These are phyloP conservation scores for Brachionus calyciflorus DNA, from an alignment of 1,140 invertebrate genomes.

Conservation along the genomic window DNA sequence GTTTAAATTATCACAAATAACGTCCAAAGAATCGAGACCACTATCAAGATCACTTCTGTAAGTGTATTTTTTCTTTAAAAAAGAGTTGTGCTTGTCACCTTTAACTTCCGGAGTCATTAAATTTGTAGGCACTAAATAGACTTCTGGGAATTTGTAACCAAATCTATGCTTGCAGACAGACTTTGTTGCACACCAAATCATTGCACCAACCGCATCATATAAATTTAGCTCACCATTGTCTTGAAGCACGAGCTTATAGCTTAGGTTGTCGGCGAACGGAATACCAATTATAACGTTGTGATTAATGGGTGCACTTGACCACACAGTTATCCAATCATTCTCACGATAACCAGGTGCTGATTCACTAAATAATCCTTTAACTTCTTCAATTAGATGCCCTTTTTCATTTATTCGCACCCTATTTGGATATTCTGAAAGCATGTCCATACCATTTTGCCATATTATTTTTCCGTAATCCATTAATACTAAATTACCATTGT, in stretches of 20 bases:
- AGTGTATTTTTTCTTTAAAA: background rate
- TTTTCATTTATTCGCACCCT: background rate
- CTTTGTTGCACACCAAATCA: background rate
- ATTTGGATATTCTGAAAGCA: background rate
- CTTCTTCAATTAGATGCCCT: background rate
- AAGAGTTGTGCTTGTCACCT: background rate
- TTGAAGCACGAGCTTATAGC: background rate
- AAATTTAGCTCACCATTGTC: background rate
- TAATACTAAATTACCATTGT: background rate
- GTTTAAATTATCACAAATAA: background rate
- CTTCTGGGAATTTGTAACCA: background rate
- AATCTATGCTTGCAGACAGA: background rate
- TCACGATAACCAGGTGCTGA: background rate
- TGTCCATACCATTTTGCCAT: background rate
- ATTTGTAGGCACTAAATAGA: background rate
- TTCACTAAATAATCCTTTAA: background rate
- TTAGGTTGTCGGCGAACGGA: background rate
- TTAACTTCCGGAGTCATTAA: background rate
- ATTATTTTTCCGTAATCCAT: background rate
- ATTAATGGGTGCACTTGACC: background rate
- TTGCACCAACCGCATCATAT: background rate
- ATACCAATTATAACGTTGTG: background rate
- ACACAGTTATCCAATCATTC: background rate
- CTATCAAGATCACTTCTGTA: too few relatives aligned
- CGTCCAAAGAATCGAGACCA: background rate